A percentile compares a stretch with the other conserved stretches of the same genome.
Evolutionary conservation across 2,888 invertebrate species (phyloP).

Genomic region (Pterostichus niger): DNA sequence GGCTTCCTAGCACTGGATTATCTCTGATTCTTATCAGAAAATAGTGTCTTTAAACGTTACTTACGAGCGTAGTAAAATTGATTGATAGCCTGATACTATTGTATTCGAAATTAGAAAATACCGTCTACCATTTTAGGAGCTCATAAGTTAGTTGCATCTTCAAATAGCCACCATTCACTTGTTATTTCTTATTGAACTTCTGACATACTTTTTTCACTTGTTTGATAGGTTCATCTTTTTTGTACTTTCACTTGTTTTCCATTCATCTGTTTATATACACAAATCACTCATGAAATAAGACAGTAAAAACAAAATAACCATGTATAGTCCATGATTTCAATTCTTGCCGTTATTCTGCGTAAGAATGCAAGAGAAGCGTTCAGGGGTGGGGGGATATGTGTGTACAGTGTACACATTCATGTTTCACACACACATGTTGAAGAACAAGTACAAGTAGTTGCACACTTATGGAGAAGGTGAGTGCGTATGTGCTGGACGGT

Average conservation of each 20-base stretch:
- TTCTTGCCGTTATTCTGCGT: neutral
- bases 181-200: conserved; percentile 4
- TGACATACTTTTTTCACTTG: conserved; percentile 1
- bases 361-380: neutral
- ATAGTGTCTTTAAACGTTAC: neutral
- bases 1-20: neutral
- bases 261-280: too few relatives aligned
- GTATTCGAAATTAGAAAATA: conserved; percentile 14
- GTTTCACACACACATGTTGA: conserved; percentile 13
- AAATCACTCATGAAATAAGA: neutral
- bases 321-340: neutral
- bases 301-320: conserved; percentile 16
- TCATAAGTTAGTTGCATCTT: neutral
- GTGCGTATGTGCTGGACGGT: neutral
- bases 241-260: conserved; percentile 22
- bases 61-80: neutral
- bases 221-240: neutral
- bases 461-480: neutral
- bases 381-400: neutral
- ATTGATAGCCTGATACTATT: conserved; percentile 9
- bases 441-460: conserved; percentile 9
- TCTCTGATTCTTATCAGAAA: neutral
- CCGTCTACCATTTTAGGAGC: conserved; percentile 4
- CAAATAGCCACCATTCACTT: conserved; percentile 2
- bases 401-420: conserved; percentile 1